Conservation (phyloP, 2,113 vertebrate species). For the Crotophaga sulcirostris region DNA sequence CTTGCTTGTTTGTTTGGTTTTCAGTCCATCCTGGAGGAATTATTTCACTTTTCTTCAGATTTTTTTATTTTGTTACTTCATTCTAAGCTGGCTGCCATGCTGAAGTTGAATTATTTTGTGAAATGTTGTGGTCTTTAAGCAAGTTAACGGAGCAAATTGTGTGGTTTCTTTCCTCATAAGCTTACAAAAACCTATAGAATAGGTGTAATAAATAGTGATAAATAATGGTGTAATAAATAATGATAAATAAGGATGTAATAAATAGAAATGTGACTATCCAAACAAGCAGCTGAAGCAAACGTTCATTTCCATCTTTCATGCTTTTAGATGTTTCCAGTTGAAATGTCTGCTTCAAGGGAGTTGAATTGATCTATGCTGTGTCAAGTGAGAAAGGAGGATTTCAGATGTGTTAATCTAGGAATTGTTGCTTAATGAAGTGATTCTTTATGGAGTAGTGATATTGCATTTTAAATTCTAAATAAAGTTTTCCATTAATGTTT, state of each 20-base stretch:
- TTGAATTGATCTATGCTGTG: background rate
- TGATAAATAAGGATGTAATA: background rate
- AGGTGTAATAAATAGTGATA: no score
- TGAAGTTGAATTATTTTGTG: background rate
- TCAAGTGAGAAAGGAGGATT: background rate
- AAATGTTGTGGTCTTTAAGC: background rate
- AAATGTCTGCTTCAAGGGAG: background rate
- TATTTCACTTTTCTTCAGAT: background rate
- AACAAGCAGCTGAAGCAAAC: background rate
- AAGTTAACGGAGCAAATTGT: background rate
- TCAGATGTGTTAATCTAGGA: background rate
- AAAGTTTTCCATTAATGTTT: background rate
- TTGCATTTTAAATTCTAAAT: background rate
- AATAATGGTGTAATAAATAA: no score
- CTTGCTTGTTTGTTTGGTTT: background rate
- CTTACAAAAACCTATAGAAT: background rate
- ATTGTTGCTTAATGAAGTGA: background rate
- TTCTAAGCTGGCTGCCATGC: background rate
- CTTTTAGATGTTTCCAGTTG: background rate
- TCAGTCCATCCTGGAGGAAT: background rate
- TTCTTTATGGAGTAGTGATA: background rate
- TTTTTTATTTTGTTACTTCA: background rate
- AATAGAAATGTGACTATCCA: background rate
- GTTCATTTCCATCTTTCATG: background rate
- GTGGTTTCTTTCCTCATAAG: background rate